Evolutionary conservation across 1,140 invertebrate species (phyloP), one percentile per base, ranked within the genome.

Genomic region (Drosophila busckii): DNA sequence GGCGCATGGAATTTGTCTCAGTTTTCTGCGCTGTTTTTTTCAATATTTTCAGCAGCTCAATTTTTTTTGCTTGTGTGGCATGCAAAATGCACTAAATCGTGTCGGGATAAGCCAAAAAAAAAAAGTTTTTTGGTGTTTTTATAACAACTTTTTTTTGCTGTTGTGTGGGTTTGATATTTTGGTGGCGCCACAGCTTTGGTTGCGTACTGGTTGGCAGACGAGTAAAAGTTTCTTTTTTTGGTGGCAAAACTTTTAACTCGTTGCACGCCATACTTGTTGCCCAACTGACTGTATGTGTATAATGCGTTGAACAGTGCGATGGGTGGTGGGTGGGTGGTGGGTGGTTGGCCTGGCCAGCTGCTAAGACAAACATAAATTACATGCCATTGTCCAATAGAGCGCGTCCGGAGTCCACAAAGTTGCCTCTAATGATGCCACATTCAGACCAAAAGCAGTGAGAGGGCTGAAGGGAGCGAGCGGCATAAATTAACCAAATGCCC

Each of bases 351-450:
- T 40, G 5, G 32, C 42, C 75, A 69, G 70, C 73, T 80, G 75
- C 64, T 80, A 80, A 80, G 73, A 80, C 73, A 80, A 80, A 80
- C 75, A 80, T 80, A 80, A 80, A 80, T 80, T 82, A 80, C 59
- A 82, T 82, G 75, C 64, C 75, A 80, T 80, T 80, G 73, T 80
- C 73, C 73, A 61, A 68, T 70, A 58, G 49, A 49, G 64, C 45
- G 67, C 48, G 58, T 52, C 58, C 50, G 26, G 64, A 23, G 52
- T 54, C 73, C 63, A 66, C 64, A 73, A 73, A 69, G 59, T 80
- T 80, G 50, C 60, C 63, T 80, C 75, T 80, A 80, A 80, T 80
- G 73, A 80, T 80, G 73, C 63, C 73, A 80, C 71, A 78, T 78
- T 80, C 73, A 80, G 59, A 50, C 41, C 12, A 20, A 5, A 26